Evolutionary conservation across 2,113 vertebrate genomes (phyloP), one percentile per base, ranked within the genome.

Genomic region (Callipepla californica): DNA sequence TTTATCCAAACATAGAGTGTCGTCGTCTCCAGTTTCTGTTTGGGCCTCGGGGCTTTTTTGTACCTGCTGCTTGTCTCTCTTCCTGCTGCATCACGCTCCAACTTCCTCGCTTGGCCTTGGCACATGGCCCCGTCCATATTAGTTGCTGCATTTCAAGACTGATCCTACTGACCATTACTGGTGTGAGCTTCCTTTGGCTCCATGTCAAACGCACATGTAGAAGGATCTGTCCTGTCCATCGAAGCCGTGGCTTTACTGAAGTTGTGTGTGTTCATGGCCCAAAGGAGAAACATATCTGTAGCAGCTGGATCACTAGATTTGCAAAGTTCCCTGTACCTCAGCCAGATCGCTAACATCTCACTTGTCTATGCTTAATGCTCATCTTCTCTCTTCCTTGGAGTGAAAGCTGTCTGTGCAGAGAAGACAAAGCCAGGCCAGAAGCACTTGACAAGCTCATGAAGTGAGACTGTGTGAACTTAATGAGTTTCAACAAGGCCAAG

Each of bases 1-100:
- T 63, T 45, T 65, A 84, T 47, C 40, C 53, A 65, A 78, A 45
- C 61, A 72, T 4, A 55, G 16, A 84, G 61, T 57, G 78, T 85
- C 70, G 57, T 30, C 81, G 51, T 72, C 66, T 93, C 80, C 58
- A 61, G 61, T 84, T 89, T 92, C 78, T 75, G 3, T 87, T 93
- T 81, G 51, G 26, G 66, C 93, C 58, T 81, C 3, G 1, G 80
- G 91, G 61, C 38, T 25, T 74, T 85, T 85, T 77, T 83, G 58
- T 89, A 69, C 58, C 42, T 93, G 63, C 89, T 75, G 45, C 93
- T 87, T 90, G 23, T 74, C 40, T 92, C 65, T 22, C 90, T 84
- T 94, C 90, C 69, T 93, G 80, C 76, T 80, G 53, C 47, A 90
- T 95, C 80, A 84, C 65, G 45, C 0, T 1, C 44, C 55, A 34